A percentile compares a stretch with the other conserved stretches of the same genome.
Conservation (phyloP, 2,797 vertebrate species). For the Notoglanidium macrostoma region DNA sequence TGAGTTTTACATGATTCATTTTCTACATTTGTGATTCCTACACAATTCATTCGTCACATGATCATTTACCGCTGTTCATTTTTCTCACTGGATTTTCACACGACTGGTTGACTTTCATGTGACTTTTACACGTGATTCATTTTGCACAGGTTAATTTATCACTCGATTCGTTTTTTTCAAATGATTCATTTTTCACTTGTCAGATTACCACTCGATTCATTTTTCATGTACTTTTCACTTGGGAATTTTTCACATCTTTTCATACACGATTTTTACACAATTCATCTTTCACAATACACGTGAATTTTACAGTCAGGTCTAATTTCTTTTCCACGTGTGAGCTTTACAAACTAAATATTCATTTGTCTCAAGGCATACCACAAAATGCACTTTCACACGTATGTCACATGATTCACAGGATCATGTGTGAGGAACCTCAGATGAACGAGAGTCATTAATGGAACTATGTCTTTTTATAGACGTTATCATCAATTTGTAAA, state of each 20-base stretch:
- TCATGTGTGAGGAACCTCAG: too few relatives aligned
- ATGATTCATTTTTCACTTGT: not conserved
- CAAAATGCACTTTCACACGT: not conserved
- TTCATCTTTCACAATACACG: not conserved
- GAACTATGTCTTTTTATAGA: not conserved
- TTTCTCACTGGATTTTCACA: not conserved
- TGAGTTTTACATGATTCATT: too few relatives aligned
- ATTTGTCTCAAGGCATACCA: not conserved
- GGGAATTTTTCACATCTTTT: not conserved
- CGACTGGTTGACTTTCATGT: too few relatives aligned
- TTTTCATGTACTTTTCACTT: too few relatives aligned
- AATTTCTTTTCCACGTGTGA: too few relatives aligned
- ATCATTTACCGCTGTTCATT: not conserved
- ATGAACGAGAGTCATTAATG: too few relatives aligned
- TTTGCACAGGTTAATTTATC: not conserved
- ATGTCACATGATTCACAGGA: too few relatives aligned
- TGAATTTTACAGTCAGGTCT: too few relatives aligned
- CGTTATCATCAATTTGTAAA: not conserved
- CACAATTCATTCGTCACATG: not conserved
- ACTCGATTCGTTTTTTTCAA: not conserved
- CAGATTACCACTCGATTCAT: not conserved
- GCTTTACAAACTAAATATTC: too few relatives aligned
- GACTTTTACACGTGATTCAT: not conserved
- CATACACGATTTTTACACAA: not conserved
- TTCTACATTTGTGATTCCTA: not conserved